phyloP scores from a whole-genome alignment of 2,113 vertebrate species.

The Numida meleagris region DNA sequence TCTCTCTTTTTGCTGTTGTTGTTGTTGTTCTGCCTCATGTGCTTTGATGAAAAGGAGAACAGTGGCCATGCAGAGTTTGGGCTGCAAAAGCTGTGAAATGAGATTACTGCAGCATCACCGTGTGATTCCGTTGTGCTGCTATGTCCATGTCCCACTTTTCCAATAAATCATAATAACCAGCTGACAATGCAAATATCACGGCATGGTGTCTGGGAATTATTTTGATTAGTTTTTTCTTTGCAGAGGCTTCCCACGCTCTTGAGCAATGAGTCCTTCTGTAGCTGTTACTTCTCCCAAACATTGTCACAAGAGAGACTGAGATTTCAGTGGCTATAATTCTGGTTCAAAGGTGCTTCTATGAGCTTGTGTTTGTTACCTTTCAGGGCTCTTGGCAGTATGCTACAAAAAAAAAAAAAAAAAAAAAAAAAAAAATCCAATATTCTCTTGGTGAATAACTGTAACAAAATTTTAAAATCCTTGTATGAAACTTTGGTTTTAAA shows the following conservation, averaged over 20 bases:
- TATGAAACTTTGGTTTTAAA: neutral
- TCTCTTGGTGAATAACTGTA: neutral
- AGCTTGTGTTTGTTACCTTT: neutral
- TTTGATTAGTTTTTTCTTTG: neutral
- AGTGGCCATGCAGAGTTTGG: neutral
- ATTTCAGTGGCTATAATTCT: neutral
- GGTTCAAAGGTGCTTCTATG: neutral
- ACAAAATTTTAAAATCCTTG: neutral
- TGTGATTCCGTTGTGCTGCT: neutral
- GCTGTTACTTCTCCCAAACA: neutral
- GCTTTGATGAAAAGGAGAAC: neutral
- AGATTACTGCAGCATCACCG: neutral
- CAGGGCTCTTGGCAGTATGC: neutral
- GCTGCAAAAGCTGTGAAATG: neutral
- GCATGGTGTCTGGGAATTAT: conserved; percentile 23
- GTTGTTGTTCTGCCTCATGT: neutral
- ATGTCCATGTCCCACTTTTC: neutral
- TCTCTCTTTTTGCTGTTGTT: too few relatives aligned
- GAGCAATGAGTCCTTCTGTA: neutral
- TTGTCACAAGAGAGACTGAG: neutral
- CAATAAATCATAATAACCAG: conserved; percentile 47
- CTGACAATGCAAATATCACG: conserved; percentile 50
- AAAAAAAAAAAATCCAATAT: too few relatives aligned
- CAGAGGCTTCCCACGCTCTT: neutral
- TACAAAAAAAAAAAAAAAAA: too few relatives aligned